Evolutionary conservation across 2,113 vertebrate species (phyloP).

Genomic region (Eulemur rufifrons): DNA sequence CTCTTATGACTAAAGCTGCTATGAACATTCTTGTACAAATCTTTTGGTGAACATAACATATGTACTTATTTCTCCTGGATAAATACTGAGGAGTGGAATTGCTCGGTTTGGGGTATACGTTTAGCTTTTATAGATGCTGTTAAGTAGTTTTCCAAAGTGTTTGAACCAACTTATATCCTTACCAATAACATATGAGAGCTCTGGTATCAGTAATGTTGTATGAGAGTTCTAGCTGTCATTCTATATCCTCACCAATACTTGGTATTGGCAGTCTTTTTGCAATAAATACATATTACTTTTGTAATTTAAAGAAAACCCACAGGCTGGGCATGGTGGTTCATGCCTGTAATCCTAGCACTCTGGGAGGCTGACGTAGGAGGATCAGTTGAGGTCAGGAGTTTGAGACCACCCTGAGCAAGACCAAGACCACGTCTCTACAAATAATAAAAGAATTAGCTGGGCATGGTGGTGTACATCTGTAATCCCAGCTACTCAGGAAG

Average conservation of each 20-base stretch:
- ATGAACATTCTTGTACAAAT: background rate
- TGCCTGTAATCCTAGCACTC: too few species aligned
- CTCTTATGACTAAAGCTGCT: constrained; percentile 3
- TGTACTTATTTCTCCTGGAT: background rate
- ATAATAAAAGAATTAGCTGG: too few species aligned
- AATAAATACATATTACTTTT: background rate
- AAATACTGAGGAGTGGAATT: background rate
- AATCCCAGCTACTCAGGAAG: too few species aligned
- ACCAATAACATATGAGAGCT: background rate
- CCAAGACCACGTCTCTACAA: too few species aligned
- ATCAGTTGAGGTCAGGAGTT: too few species aligned
- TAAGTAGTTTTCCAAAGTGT: constrained; percentile 24
- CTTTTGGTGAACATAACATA: constrained; percentile 3
- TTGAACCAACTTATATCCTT: constrained; percentile 2
- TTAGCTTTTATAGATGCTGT: constrained; percentile 23
- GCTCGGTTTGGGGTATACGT: background rate
- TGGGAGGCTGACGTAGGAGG: too few species aligned
- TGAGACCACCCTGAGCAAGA: too few species aligned
- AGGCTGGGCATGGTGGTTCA: background rate
- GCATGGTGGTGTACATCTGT: too few species aligned
- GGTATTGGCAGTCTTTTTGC: background rate
- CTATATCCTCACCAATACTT: background rate
- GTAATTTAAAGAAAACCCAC: background rate
- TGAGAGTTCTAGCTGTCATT: background rate
- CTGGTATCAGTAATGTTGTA: background rate